Base-by-base conservation (phyloP, 2,113 vertebrate species). In the Salvelinus fontinalis region DNA sequence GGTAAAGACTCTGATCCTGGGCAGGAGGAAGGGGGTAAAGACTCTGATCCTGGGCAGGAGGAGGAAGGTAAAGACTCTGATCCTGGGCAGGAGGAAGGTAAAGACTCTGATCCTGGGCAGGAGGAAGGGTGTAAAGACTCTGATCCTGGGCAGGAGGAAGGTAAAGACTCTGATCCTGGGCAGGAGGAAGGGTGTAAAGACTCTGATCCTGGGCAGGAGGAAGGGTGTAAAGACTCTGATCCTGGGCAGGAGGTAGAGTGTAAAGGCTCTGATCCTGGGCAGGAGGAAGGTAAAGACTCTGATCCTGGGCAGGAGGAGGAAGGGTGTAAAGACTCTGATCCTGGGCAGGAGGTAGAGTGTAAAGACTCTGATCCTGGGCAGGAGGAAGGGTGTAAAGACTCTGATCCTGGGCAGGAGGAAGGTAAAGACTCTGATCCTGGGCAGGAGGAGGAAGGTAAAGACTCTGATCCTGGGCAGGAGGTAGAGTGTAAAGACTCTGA, bases 161-260 rank as follows among this genome's bases (percentile, higher is more conserved):
- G 29, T 29, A 0, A 29, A 29, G 29, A 29, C 29, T 29, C 29
- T 4, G 29, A 29, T 29, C 29, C 29, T 29, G 29, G 3, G 29
- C 29, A 29, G 29, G 29, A 29, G 29, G 29, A 29, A 4, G 29
- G 2, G 27, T 2, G 3, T 29, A 4, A 29, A 29, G 29, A 80
- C 34, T 34, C 34, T 34, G 34, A 34, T 34, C 34, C 34, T 39
- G 34, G 83, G 73, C 74, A 82, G 82, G 77, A 82, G 94, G 49
- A 24, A 24, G 24, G 24, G 24, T 99, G 95, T 96, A 96, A 92
- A 93, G 93, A 94, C 92, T 95, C 93, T 87, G 91, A 94, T 77
- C 86, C 86, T 84, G 95, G 93, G 91, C 95, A 93, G 92, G 88
- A 92, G 57, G 91, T 79, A 80, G 5, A 0, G 31, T 4, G 31